These are phyloP conservation scores for Aquatica leii DNA, from an alignment of 2,888 invertebrate species.

Conservation along the genomic window DNA sequence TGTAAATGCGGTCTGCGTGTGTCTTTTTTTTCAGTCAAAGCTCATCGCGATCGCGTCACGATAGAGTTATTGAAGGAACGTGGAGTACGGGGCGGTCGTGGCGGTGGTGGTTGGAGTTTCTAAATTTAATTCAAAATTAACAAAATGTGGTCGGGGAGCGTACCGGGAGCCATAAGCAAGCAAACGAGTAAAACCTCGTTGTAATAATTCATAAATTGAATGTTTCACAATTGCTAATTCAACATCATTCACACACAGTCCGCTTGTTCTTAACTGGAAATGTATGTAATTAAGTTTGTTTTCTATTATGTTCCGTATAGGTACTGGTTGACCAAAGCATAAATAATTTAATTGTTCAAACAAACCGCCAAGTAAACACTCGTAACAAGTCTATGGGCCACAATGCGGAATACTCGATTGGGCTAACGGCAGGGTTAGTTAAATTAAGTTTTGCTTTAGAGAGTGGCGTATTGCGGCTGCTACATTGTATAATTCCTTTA, in stretches of 20 bases:
- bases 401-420: constrained; percentile 39
- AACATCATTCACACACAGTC: constrained; percentile 58
- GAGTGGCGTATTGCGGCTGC: constrained; percentile 51
- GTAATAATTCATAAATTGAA: constrained; percentile 62
- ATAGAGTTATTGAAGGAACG: too few relatives aligned
- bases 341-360: constrained; percentile 59
- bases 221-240: constrained; percentile 62
- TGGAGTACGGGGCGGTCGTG: too few relatives aligned
- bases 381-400: constrained; percentile 37
- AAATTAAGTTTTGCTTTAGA: constrained; percentile 58
- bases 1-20: too few relatives aligned
- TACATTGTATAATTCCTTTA: constrained; percentile 54
- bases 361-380: constrained; percentile 46
- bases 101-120: constrained; percentile 39
- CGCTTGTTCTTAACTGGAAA: constrained; percentile 59
- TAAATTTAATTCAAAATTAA: constrained; percentile 59
- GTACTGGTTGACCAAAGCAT: constrained; percentile 55
- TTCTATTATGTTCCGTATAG: constrained; percentile 62
- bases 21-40: too few relatives aligned
- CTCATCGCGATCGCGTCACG: too few relatives aligned
- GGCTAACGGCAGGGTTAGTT: constrained; percentile 52
- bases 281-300: constrained; percentile 62
- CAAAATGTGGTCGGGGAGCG: constrained; percentile 43
- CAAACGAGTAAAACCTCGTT: constrained; percentile 38
- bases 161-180: constrained; percentile 35